Evolutionary conservation across 2,797 vertebrate genomes (phyloP), one percentile per base, ranked within the genome.

Genomic region (Acrossocheilus fasciatus): DNA sequence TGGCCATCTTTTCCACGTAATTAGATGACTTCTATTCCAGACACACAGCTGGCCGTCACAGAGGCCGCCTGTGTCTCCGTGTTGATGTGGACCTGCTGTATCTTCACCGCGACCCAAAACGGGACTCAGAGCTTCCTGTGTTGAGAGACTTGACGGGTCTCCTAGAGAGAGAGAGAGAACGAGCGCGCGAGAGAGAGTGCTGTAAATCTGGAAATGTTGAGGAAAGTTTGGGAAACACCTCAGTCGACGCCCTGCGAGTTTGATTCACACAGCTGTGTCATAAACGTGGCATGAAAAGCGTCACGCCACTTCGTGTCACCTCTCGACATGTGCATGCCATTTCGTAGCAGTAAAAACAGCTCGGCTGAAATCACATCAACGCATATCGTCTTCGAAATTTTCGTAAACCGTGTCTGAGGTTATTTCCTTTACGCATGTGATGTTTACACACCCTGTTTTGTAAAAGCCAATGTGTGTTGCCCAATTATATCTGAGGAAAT

Each of bases 1-100:
- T 94, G 92, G 92, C 92, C 88, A 93, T 93, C 92, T 92, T 94
- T 92, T 93, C 92, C 94, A 88, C 80, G 36, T 87, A 89, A 87
- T 90, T 90, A 89, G 18, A 89, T 73, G 74, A 72, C 72, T 83
- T 88, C 69, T 88, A 78, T 62, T 88, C 87, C 88, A 87, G 92
- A 93, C 91, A 90, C 89, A 90, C 90, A 91, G 90, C 88, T 69
- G 89, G 90, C 90, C 92, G 74, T 93, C 88, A 92, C 87, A 92
- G 83, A 59, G 77, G 77, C 81, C 34, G 81, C 82, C 83, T 88
- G 81, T 91, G 86, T 88, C 85, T 89, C 43, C 4, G 23, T 73
- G 85, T 87, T 77, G 54, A 81, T 86, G 88, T 87, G 88, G 87
- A 89, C 74, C 81, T 84, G 77, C 70, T 87, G 57, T 76, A 90